These are phyloP conservation scores for Entomobrya proxima DNA, from an alignment of 2,888 invertebrate species.

Conservation along the genomic window DNA sequence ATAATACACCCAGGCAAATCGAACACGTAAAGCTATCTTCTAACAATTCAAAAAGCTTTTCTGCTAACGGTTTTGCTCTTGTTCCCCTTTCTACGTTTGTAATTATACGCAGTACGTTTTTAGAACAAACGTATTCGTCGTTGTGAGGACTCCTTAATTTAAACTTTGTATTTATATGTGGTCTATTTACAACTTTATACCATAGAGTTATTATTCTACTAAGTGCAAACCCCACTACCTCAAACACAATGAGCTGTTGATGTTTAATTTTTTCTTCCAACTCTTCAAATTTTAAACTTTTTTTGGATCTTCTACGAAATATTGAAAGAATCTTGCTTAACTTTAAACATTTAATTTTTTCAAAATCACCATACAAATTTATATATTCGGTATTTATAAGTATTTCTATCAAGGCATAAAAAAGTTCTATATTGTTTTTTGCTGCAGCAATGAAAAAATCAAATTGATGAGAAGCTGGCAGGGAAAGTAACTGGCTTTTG, in stretches of 20 bases:
- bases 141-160: background rate
- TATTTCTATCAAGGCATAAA: background rate
- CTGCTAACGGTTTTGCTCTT: background rate
- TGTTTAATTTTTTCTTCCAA: background rate
- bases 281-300: background rate
- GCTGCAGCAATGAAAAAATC: background rate
- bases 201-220: background rate
- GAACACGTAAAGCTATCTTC: background rate
- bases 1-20: background rate
- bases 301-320: background rate
- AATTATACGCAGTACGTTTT: background rate
- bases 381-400: background rate
- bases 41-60: background rate
- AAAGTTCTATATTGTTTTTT: background rate
- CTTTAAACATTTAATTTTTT: background rate
- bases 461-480: background rate
- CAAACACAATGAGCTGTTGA: background rate
- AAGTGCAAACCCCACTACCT: background rate
- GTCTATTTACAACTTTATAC: background rate
- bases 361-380: background rate
- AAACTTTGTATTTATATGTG: background rate
- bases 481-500: background rate
- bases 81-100: background rate
- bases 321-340: background rate
- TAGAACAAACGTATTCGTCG: background rate